A percentile compares a stretch with the other conserved stretches of the same genome.
Conservation (phyloP, 2,888 invertebrate species). For the Encarsia formosa region DNA sequence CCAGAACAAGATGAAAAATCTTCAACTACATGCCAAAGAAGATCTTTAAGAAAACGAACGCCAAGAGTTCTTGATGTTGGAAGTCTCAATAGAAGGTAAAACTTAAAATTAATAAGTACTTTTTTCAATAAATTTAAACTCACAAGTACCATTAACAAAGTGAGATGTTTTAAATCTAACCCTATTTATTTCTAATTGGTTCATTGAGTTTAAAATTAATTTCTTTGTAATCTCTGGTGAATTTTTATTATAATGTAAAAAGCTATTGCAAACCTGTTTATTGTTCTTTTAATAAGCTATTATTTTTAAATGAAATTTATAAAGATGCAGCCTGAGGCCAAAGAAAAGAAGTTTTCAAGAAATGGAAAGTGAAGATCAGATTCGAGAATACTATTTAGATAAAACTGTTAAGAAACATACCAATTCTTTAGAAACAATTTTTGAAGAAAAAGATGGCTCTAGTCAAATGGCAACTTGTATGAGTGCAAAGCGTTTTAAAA, state of each 20-base stretch:
- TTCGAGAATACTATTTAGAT: constrained; percentile 58
- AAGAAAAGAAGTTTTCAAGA: constrained; percentile 39
- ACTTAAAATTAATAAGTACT: background rate
- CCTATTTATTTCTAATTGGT: too few species aligned
- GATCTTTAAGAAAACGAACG: constrained; percentile 31
- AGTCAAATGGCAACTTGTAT: constrained; percentile 52
- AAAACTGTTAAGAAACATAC: constrained; percentile 56
- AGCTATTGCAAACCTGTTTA: background rate
- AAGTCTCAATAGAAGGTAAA: constrained; percentile 41
- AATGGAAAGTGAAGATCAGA: constrained; percentile 40
- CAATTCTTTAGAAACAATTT: constrained; percentile 61
- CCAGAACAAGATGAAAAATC: constrained; percentile 13
- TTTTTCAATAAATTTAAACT: background rate
- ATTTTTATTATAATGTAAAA: background rate
- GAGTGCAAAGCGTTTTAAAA: constrained; percentile 57
- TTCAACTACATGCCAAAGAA: constrained; percentile 22
- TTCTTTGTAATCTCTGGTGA: background rate
- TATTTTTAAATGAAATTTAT: too few species aligned
- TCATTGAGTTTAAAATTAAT: background rate
- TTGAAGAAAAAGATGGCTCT: constrained; percentile 56
- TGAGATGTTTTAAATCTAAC: too few species aligned
- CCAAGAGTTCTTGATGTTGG: constrained; percentile 24
- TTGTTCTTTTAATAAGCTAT: background rate
- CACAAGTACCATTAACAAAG: too few species aligned
- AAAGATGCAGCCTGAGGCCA: constrained; percentile 42